These are phyloP conservation scores for Melanotaenia pygmaea DNA, from an alignment of 2,797 vertebrate genomes.

Conservation along the genomic window DNA sequence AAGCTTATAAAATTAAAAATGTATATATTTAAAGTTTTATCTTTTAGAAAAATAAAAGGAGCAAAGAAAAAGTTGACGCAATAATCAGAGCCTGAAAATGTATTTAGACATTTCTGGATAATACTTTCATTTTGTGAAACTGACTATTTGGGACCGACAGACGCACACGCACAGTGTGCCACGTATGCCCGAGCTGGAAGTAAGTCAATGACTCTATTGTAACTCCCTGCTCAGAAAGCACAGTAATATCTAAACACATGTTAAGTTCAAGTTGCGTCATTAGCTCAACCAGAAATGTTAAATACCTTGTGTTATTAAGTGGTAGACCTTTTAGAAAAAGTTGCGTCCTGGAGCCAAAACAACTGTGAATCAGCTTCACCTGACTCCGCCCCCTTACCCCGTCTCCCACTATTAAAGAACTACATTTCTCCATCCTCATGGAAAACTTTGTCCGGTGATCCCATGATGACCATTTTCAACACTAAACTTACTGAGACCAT, in stretches of 20 bases:
- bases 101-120: neutral
- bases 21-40: neutral
- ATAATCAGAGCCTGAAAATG: neutral
- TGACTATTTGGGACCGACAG: conserved; percentile 6
- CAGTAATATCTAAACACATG: fast-evolving
- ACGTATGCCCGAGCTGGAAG: conserved; percentile 57
- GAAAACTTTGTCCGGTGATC: neutral
- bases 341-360: conserved; percentile 45
- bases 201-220: conserved; percentile 5
- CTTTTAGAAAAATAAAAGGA: neutral
- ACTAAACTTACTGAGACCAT: too few species aligned
- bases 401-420: neutral
- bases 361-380: conserved; percentile 9
- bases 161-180: conserved; percentile 44
- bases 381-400: conserved; percentile 53
- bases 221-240: too few species aligned
- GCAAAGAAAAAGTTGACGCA: conserved; percentile 4
- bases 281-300: neutral
- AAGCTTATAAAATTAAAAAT: neutral
- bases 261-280: neutral
- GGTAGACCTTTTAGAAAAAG: conserved; percentile 10
- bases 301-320: conserved; percentile 51
- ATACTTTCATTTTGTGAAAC: neutral
- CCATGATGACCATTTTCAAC: too few species aligned
- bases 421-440: neutral